Evolutionary conservation across 1,140 invertebrate species (phyloP).

Genomic region (Eriocheir sinensis): DNA sequence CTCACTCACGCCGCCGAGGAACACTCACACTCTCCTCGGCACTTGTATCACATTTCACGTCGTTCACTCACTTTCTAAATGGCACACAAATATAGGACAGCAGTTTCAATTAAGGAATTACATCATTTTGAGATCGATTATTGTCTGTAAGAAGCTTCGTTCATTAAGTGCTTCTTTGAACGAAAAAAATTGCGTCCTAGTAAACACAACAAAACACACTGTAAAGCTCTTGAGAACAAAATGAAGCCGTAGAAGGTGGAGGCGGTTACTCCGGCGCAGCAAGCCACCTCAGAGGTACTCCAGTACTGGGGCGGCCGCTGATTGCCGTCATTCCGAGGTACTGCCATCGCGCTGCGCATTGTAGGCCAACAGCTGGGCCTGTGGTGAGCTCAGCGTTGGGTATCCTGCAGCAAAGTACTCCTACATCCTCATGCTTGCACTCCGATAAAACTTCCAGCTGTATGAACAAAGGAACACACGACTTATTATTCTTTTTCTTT

Average conservation of each 20-base stretch:
- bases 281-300: slow-evolving; percentile 19
- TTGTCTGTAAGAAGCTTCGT: neutral
- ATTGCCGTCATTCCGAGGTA: neutral
- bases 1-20: neutral
- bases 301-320: neutral
- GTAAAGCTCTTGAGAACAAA: neutral
- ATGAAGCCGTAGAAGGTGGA: slow-evolving; percentile 4
- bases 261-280: neutral
- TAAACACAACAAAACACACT: neutral
- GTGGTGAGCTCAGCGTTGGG: neutral
- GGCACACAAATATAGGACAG: neutral
- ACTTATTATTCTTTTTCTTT: too few relatives aligned
- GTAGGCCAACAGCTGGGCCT: neutral
- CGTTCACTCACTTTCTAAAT: neutral
- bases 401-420: neutral
- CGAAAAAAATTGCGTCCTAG: too few relatives aligned
- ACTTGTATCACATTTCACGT: neutral
- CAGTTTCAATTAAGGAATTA: too few relatives aligned
- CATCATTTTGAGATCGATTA: too few relatives aligned
- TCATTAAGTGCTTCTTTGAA: too few relatives aligned
- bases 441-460: neutral
- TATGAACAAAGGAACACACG: neutral
- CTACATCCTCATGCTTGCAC: neutral
- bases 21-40: too few relatives aligned
- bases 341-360: neutral